A percentile compares a stretch with the other conserved stretches of the same genome.
phyloP scores from a whole-genome alignment of 2,113 vertebrate genomes.

The Typhlomys cinereus region DNA sequence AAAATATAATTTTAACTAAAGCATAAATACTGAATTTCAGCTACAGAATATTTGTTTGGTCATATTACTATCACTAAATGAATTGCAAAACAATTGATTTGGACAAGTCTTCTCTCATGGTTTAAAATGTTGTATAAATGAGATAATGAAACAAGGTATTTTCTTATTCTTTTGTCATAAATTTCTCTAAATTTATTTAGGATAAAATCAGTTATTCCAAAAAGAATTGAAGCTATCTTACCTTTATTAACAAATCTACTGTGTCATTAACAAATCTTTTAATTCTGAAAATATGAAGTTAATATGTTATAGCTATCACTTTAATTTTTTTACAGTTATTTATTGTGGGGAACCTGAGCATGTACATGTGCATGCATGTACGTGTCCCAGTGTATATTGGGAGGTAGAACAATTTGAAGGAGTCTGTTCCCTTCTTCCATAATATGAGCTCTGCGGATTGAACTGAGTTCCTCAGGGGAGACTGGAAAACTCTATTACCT shows the following conservation, averaged over 20 bases:
- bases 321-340: too few species aligned
- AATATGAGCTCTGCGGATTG: too few species aligned
- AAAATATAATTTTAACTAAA: not conserved
- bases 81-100: not conserved
- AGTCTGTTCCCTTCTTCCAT: too few species aligned
- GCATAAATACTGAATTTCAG: not conserved
- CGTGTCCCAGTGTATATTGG: too few species aligned
- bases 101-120: not conserved
- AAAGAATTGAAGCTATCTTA: not conserved
- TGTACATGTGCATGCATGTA: too few species aligned
- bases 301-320: too few species aligned
- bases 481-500: too few species aligned
- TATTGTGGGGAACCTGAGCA: too few species aligned
- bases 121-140: not conserved
- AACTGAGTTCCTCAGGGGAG: too few species aligned
- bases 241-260: constrained; percentile 9
- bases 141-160: not conserved
- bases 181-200: not conserved
- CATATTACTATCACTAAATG: not conserved
- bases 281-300: not conserved
- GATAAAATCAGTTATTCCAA: not conserved
- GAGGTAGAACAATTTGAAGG: too few species aligned
- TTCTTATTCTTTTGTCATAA: not conserved
- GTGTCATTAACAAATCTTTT: not conserved
- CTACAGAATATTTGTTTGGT: not conserved